Percentiles rank a stretch among this genome's conserved stretches.
Conservation (phyloP, 1,140 invertebrate genomes). For the Parapsyche elsis region DNA sequence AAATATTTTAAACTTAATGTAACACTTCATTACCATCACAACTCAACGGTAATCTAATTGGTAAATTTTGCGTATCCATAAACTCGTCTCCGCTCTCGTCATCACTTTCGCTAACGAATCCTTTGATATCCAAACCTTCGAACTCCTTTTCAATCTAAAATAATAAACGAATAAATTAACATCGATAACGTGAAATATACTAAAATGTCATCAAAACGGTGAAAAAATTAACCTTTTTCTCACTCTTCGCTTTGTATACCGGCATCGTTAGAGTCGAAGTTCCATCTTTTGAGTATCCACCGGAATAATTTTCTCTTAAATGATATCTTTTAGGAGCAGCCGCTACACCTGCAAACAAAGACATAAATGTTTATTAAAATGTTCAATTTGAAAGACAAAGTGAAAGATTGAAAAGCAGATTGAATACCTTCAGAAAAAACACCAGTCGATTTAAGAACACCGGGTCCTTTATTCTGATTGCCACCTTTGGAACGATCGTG, state of each 20-base stretch:
- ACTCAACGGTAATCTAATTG: slow-evolving; percentile 47
- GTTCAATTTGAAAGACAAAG: no score
- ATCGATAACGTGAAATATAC: background rate
- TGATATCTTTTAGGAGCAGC: slow-evolving; percentile 42
- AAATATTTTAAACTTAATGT: no score
- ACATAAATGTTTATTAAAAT: background rate
- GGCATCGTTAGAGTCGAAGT: background rate
- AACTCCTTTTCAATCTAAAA: slow-evolving; percentile 50
- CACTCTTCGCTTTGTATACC: slow-evolving; percentile 6
- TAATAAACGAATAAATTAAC: background rate
- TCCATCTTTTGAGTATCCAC: background rate
- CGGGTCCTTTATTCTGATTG: slow-evolving; percentile 60
- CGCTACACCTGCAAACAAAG: slow-evolving; percentile 59
- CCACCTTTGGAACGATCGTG: slow-evolving; percentile 56
- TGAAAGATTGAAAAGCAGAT: background rate
- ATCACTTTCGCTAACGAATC: slow-evolving; percentile 45
- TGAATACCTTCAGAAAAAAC: slow-evolving; percentile 64
- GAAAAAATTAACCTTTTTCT: slow-evolving; percentile 30
- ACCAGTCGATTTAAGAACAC: slow-evolving; percentile 63
- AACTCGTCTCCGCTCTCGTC: slow-evolving; percentile 38
- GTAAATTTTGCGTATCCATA: slow-evolving; percentile 32
- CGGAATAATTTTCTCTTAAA: slow-evolving; percentile 35
- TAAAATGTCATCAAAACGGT: no score
- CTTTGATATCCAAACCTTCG: slow-evolving; percentile 49
- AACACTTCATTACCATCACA: no score